Percentiles rank a stretch among this genome's conserved stretches.
Evolutionary conservation across 1,140 invertebrate species (phyloP).

Genomic region (Scaptomyza graminum): DNA sequence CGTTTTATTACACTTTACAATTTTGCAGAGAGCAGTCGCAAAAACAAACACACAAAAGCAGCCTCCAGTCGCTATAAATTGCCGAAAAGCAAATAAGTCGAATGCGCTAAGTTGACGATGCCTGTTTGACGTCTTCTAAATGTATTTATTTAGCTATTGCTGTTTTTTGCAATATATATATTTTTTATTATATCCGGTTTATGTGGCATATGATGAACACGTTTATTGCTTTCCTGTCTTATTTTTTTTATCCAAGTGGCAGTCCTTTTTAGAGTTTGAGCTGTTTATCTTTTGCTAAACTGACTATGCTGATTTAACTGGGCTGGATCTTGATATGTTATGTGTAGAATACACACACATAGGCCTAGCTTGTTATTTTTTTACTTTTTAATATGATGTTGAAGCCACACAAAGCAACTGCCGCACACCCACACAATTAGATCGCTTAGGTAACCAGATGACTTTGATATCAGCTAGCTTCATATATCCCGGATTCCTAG

Average conservation of each 20-base stretch:
- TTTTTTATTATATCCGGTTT: conserved; percentile 76
- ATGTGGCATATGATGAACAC: conserved; percentile 73
- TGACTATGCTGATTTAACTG: conserved; percentile 33
- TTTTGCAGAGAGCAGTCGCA: conserved; percentile 26
- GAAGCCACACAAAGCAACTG: conserved; percentile 39
- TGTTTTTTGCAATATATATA: conserved; percentile 42
- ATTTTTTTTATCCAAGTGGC: conserved; percentile 12
- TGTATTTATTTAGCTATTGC: conserved; percentile 46
- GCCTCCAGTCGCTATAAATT: conserved; percentile 18
- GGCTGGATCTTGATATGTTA: conserved; percentile 62
- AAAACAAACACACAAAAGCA: conserved; percentile 49
- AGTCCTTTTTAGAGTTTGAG: conserved; percentile 4
- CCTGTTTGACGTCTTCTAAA: conserved; percentile 63
- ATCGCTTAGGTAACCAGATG: conserved; percentile 48
- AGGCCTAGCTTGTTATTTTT: conserved; percentile 52
- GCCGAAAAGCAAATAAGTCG: conserved; percentile 1
- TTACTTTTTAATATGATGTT: conserved; percentile 46
- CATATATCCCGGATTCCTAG: conserved; percentile 16
- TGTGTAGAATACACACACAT: conserved; percentile 17
- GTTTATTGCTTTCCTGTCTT: conserved; percentile 67
- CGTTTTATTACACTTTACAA: conserved; percentile 68
- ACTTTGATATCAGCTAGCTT: conserved; percentile 24
- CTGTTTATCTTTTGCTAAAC: conserved; percentile 49
- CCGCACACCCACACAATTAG: neutral
- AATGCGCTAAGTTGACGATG: conserved; percentile 15